Evolutionary conservation across 1,140 invertebrate species (phyloP), one percentile per base, ranked within the genome.

Genomic region (Cardiocondyla obscurior): DNA sequence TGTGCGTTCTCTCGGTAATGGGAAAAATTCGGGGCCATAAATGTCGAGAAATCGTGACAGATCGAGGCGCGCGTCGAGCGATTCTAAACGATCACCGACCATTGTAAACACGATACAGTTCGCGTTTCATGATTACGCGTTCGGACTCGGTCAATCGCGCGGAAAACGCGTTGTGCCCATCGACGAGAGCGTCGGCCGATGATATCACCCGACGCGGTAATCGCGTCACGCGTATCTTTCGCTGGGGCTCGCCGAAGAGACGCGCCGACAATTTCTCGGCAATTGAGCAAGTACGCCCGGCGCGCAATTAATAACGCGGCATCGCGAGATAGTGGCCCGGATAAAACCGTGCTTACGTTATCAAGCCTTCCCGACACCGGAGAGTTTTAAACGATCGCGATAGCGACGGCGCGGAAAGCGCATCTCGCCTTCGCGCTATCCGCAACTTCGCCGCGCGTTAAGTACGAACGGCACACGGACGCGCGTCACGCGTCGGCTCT

Each of bases 201-300:
- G 25, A 55, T 42, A 49, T 70, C 76, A 70, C 28, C 28, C 14
- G 22, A 58, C 19, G 77, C 53, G 49, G 25, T 69, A 72, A 81
- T 42, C 67, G 36, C 67, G 25, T 58, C 65, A 58, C 51, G 65
- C 77, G 65, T 49, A 36, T 81, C 77, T 58, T 81, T 81, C 65
- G 51, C 25, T 14, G 36, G 33, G n/a, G n/a, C 36, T 39, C 7
- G 19, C 8, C n/a, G 74, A n/a, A 25, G 55, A 39, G 55, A 19
- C 30, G 62, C 42, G 74, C 74, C 74, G 74, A 55, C 74, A 79
- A 79, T 79, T 79, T 69, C 74, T 79, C 74, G 74, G 74, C 74
- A 79, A 79, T 79, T 79, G 74, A 79, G 62, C 74, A 55, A 53
- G 62, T 79, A 30, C 74, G 62, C 62, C 62, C n/a, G 46, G 62